Base-by-base conservation (phyloP, 2,113 vertebrate genomes). In the Sylvilagus bachmani region DNA sequence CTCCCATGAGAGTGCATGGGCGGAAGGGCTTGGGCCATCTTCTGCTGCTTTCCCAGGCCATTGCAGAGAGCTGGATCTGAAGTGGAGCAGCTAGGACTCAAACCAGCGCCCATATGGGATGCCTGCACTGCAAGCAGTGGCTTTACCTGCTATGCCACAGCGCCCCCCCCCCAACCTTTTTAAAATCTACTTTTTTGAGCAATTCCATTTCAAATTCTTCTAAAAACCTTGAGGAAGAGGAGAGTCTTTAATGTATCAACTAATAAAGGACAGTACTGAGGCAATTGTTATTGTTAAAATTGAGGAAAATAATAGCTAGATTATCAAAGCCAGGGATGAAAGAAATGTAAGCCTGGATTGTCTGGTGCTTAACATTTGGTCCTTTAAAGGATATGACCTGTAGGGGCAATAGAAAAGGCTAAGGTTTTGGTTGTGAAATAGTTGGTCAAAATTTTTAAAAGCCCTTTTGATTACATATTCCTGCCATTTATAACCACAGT, bases 131-230 rank as follows among this genome's bases (percentile, higher is more conserved):
- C 44, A 44, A 6, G 44, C 44, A 44, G 44, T 6, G 44, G 44
- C 44, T 44, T 44, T 44, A 44, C 44, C 44, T 6, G 44, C 44
- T 44, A 44, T 44, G 44, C 44, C 44, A 44, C 44, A 44, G 44
- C 44, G 5, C 44, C 44, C 38, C 38, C 38, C 5, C 38, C 38
- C 38, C 38, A 44, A 44, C 44, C 44, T 44, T 44, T 44, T 44
- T 44, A 44, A 92, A 55, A 53, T 71, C 89, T 87, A 21, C 24
- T 93, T 94, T 95, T 77, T 94, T 87, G 36, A 73, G 11, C 8
- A 49, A 3, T 96, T 81, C 84, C 25, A 77, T 95, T 94, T 93
- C 25, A 66, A 53, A 94, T 66, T 90, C 25, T 87, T 79, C n/a
- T 21, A 84, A 93, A 94, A 94, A 78, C 49, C 1, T 71, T 78